Base-by-base conservation (phyloP, 1,140 invertebrate species). In the Panulirus ornatus region DNA sequence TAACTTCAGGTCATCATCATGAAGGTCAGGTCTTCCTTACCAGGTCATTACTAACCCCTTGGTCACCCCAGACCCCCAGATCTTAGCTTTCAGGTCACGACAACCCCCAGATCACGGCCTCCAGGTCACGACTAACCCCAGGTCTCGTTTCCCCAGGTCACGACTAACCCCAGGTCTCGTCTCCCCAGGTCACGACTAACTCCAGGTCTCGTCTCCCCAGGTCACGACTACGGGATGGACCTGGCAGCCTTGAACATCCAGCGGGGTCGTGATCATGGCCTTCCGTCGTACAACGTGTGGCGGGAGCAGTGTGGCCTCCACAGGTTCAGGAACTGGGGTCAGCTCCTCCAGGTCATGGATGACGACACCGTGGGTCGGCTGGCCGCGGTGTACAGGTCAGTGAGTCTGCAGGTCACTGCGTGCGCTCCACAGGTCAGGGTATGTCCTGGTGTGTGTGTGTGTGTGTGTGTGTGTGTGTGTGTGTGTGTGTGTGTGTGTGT, bases 241-340 rank as follows among this genome's bases (percentile, higher is more conserved):
- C 93, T 96, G 88, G 94, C 94, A 5, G 93, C 95, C 1, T 92
- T 96, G 34, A 95, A 96, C 91, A 95, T 97, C 38, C 96, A 97
- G 93, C 93, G 96, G 91, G 96, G 95, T 2, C 92, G 98, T 63
- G 98, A 99, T 93, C 98, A 99, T 93, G 98, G 98, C 14, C 94
- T 99, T 8, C 96, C 97, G 0, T 94, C 97, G 0, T 98, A 98
- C 93, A 96, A 96, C 1, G 94, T 95, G 0, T 99, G 97, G 96
- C 95, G 97, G 73, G 95, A 96, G 86, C 96, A 97, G 0, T 98
- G 97, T 93, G 96, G 97, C 3, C 93, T 98, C 11, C 95, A 95
- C 1, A 93, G 95, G 6, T 95, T 98, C 36, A 94, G 94, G 36
- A 95, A 94, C 22, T 98, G 97, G 95, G 94, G 96, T 5, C 97